Base-by-base conservation (phyloP, 2,113 vertebrate species). In the Nycticebus coucang region DNA sequence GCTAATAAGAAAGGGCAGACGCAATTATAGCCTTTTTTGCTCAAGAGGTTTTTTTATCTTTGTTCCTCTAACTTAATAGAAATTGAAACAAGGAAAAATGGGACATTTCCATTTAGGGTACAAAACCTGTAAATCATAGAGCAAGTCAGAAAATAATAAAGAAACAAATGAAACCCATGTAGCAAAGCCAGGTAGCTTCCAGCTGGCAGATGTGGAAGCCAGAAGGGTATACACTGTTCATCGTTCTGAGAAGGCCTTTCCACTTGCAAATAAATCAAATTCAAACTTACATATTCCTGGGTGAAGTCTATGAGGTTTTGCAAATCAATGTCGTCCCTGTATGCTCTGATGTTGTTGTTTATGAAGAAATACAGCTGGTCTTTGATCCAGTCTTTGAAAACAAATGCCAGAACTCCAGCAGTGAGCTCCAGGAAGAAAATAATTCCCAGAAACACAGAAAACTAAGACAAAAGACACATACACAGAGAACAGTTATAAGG, bases 361-460 rank as follows among this genome's bases (percentile, higher is more conserved):
- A 99, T 99, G 96, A 99, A 99, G 98, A 99, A 99, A 98, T 99
- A 99, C 81, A 99, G 99, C 98, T 99, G 99, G 98, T 99, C 99
- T 98, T 99, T 99, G 98, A 99, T 99, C 99, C 99, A 99, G 98
- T 99, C 99, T 99, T 99, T 99, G 98, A 99, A 99, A 97, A 99
- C 99, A 97, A 99, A 99, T 17, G 99, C 99, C 98, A 99, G 98
- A 92, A 99, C 98, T 75, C 99, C 99, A 45, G 99, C 99, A 30
- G 99, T 99, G 94, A 99, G 98, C 98, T 99, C 99, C 99, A 99
- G 97, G 98, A 99, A 99, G 98, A 99, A 99, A 98, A 99, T 99
- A 96, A 99, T 99, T 69, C 99, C 99, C 98, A 99, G 98, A 98
- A 99, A 99, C 81, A 99, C 99, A 0, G 99, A 99, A 98, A 99